Base-by-base conservation (phyloP, 2,113 vertebrate genomes). In the Alethe castanea region DNA sequence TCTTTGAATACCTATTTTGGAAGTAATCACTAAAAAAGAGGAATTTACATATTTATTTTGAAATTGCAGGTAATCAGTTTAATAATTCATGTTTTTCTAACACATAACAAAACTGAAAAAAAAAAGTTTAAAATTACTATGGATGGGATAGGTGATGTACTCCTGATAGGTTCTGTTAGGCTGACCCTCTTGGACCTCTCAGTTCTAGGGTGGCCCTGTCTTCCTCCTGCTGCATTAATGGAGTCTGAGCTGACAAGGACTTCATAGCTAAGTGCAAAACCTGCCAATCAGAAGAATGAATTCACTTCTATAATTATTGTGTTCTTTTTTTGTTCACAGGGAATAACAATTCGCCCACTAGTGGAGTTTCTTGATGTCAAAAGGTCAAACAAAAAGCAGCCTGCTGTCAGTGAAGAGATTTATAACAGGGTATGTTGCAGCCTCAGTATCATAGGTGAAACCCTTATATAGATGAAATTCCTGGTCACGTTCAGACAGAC, bases 291-390 rank as follows among this genome's bases (percentile, higher is more conserved):
- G 33, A 69, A 57, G 26, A 69, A 14, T 65, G 4, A 81, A 69
- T 82, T 76, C 29, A 42, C 8, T 80, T 9, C 54, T 92, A 9
- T 20, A 66, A 59, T 40, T 81, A 64, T 28, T 80, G n/a, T 44
- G 11, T 47, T 40, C 44, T 69, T 36, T 56, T 64, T 65, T 62
- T 50, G 40, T 95, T 88, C 50, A 14, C 82, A 99, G 99, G 99
- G 99, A 89, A 99, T 99, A 97, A 99, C 98, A 42, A 99, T 99
- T 88, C 98, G 99, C n/a, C 99, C 99, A 44, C 92, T 99, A 80
- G 99, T 99, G 69, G 98, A 99, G 82, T 98, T 98, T 91, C 98
- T 99, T 92, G 99, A 99, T 74, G 98, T 99, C 61, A 99, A 99
- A 96, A 98, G 98, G 92, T 98, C 99, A 89, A 99, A 99, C 95